Evolutionary conservation across 37 sponge, comb jelly and placozoan species (phyloP), one percentile per base, ranked within the genome.

Genomic region (Cliona cf. orientalis): DNA sequence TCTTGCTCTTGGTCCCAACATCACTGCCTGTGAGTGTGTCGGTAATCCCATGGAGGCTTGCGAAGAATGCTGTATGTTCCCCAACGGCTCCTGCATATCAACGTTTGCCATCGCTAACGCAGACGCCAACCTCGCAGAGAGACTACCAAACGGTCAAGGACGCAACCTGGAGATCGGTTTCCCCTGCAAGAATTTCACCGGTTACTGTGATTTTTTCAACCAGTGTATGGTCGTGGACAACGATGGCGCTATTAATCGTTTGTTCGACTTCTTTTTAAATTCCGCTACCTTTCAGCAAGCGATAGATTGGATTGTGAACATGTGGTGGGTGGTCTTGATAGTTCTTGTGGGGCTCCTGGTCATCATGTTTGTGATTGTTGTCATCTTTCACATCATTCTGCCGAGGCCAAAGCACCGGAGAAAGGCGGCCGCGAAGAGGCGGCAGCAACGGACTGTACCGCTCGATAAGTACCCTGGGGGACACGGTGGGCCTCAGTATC

Each of bases 121-220:
- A 17, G 34, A 78, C 39, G 11, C 31, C 49, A 22, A 44, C 21
- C 29, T 72, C 7, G 23, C 26, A 17, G 72, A 71, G 9, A 5
- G 14, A 0, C 53, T 86, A 11, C 81, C 81, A 0, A 45, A 38
- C 31, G 46, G 62, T 1, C 26, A 35, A 38, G 88, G 81, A 5
- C 70, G 17, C 44, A 12, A 57, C 44, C 29, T 69, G 4, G 71
- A 66, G 26, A 65, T 88, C 1, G 88, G 88, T 5, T 44, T 66
- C 53, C 90, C 90, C 0, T 93, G 94, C 25, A 45, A 57, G 42
- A 82, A 84, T 38, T 76, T 84, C 58, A 74, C 63, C 5, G 94
- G 94, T 1, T 86, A 86, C 77, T 93, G 94, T 56, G 94, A 93
- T 53, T 86, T 93, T 72, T 58, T 89, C 46, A 76, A 78, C 46